Base-by-base conservation (phyloP, 2,797 vertebrate genomes). In the Poecilia picta region DNA sequence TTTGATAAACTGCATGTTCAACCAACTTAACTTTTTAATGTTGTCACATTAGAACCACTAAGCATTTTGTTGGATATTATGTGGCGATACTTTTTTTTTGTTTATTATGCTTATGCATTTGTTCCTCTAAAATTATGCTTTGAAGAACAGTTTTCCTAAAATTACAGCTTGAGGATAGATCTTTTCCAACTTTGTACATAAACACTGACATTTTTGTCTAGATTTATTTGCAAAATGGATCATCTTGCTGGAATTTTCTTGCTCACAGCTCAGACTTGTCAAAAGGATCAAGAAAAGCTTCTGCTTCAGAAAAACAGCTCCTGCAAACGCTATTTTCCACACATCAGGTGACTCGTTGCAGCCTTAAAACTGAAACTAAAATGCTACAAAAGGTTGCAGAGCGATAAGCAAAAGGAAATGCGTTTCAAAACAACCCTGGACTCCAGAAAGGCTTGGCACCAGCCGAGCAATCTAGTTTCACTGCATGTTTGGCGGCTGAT, bases 401-500 rank as follows among this genome's bases (percentile, higher is more conserved):
- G 28, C 2, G 3, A 73, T 45, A 75, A 39, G 70, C 28, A 8
- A 62, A 36, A 88, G 87, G 83, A 89, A 92, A 73, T 53, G 41
- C 45, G 23, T 55, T 71, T n/a, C 13, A 49, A 77, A 84, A 79
- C 28, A 85, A 81, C 7, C 81, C n/a, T 57, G 12, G 46, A 28
- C 25, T 31, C 13, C 0, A 1, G 75, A 76, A 82, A 53, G 47
- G 80, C 70, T 80, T 73, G 80, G 81, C 73, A 55, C 62, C 55
- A 74, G 71, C 43, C 39, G 0, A 31, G 15, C 43, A 73, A 75
- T 62, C 43, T 45, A 36, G 70, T 79, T 91, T 80, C 75, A 84
- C 76, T 72, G 53, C 25, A 73, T 72, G 0, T 71, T 81, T 81
- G 45, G 13, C 53, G 20, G 83, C 62, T 72, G 62, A 74, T 78